Percentiles rank a stretch among this genome's conserved stretches.
Evolutionary conservation across 2,113 vertebrate species (phyloP).

Genomic region (Phyllopteryx taeniolatus): DNA sequence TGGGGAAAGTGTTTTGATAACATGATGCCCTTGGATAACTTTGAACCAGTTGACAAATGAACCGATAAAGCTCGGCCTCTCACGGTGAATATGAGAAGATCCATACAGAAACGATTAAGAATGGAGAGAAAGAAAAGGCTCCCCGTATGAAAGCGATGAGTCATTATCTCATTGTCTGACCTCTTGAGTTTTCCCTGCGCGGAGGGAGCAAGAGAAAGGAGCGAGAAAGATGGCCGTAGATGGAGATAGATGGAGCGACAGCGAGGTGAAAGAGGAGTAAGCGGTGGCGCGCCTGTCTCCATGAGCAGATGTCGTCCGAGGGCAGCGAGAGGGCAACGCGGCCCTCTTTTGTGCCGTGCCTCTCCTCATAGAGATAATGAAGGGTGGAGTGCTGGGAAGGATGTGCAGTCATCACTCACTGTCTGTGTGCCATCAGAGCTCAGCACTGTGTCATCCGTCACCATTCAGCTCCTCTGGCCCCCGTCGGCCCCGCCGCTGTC

Average conservation of each 20-base stretch:
- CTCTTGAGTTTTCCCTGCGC: slow-evolving; percentile 54
- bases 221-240: slow-evolving; percentile 65
- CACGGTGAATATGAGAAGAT: slow-evolving; percentile 64
- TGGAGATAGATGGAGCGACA: slow-evolving; percentile 71
- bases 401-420: slow-evolving; percentile 84
- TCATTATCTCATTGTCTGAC: slow-evolving; percentile 73
- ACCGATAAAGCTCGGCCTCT: slow-evolving; percentile 32
- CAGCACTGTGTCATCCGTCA: slow-evolving; percentile 89
- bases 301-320: slow-evolving; percentile 73
- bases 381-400: slow-evolving; percentile 85
- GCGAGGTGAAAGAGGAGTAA: slow-evolving; percentile 65
- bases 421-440: slow-evolving; percentile 90
- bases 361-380: slow-evolving; percentile 86
- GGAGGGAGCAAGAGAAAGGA: slow-evolving; percentile 56
- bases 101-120: slow-evolving; percentile 65
- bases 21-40: slow-evolving; percentile 5
- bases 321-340: slow-evolving; percentile 71
- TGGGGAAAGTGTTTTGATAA: slow-evolving; percentile 11
- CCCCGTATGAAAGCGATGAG: slow-evolving; percentile 55
- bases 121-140: slow-evolving; percentile 21
- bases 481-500: slow-evolving; percentile 83
- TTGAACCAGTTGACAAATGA: slow-evolving; percentile 22
- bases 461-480: slow-evolving; percentile 86
- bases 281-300: slow-evolving; percentile 55
- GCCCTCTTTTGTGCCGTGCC: slow-evolving; percentile 67